Conservation (phyloP, 2,113 vertebrate genomes). For the Plestiodon gilberti region DNA sequence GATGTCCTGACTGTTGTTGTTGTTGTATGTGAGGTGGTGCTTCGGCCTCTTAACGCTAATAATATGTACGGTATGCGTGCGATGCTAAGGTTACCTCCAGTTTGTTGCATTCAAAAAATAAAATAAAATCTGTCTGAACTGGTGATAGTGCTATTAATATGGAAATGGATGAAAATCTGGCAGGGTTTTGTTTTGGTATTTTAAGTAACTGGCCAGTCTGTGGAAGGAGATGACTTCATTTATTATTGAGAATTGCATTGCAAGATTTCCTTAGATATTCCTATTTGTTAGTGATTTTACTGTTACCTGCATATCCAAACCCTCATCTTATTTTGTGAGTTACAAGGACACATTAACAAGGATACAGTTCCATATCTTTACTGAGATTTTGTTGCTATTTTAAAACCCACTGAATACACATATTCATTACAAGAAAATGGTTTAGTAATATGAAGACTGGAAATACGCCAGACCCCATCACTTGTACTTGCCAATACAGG, state of each 20-base stretch:
- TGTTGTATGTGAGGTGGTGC: background rate
- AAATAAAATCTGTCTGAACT: background rate
- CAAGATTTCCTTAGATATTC: background rate
- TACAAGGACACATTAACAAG: background rate
- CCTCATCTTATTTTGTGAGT: background rate
- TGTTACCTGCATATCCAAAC: background rate
- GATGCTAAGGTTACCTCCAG: background rate
- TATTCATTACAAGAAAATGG: background rate
- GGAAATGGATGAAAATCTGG: fast-evolving
- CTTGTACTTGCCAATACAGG: background rate
- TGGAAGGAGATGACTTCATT: conserved; percentile 2
- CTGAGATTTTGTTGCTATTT: background rate
- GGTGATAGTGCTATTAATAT: fast-evolving
- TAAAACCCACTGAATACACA: background rate
- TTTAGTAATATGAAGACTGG: background rate
- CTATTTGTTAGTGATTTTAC: fast-evolving
- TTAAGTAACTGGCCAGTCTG: fast-evolving
- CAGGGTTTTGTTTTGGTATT: background rate
- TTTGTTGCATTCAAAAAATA: background rate
- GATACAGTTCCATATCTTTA: background rate
- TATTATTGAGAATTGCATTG: background rate
- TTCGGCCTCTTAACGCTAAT: background rate
- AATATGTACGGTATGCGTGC: background rate
- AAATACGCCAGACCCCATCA: no score
- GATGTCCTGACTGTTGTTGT: background rate